Conservation (phyloP, 2,888 invertebrate species). For the Melolontha melolontha region DNA sequence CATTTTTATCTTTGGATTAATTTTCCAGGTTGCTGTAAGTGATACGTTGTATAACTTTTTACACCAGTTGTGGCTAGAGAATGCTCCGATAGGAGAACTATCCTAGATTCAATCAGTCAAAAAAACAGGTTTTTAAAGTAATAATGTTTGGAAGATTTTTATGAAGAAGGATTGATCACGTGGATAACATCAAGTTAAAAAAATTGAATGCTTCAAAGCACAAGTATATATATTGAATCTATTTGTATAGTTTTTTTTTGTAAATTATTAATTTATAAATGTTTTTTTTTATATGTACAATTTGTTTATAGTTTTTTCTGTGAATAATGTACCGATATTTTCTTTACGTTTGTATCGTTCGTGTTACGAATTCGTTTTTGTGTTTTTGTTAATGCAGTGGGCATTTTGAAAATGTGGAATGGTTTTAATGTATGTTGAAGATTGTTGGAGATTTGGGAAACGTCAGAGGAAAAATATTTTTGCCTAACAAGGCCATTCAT, state of each 20-base stretch:
- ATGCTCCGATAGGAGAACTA: slow-evolving; percentile 96
- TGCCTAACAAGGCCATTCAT: no score
- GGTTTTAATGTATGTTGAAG: no score
- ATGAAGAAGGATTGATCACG: background rate
- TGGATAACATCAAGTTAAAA: background rate
- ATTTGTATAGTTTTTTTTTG: slow-evolving; percentile 6
- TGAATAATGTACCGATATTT: no score
- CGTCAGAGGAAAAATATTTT: no score
- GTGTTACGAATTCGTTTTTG: no score
- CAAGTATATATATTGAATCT: slow-evolving; percentile 1
- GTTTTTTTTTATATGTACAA: background rate
- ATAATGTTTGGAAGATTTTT: background rate
- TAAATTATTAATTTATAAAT: slow-evolving; percentile 31
- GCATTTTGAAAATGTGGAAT: no score
- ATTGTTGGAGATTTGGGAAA: no score
- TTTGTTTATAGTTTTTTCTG: no score
- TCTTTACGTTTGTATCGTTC: no score
- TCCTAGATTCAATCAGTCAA: slow-evolving; percentile 69
- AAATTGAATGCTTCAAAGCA: slow-evolving; percentile 20
- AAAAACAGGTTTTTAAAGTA: slow-evolving; percentile 1
- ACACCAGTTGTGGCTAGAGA: slow-evolving; percentile 95
- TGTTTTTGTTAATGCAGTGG: no score
- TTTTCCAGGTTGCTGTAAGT: slow-evolving; percentile 86
- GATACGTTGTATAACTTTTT: slow-evolving; percentile 93
- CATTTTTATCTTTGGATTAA: background rate